These are phyloP conservation scores for Sebastes minor DNA, from an alignment of 2,797 vertebrate species.

Conservation along the genomic window DNA sequence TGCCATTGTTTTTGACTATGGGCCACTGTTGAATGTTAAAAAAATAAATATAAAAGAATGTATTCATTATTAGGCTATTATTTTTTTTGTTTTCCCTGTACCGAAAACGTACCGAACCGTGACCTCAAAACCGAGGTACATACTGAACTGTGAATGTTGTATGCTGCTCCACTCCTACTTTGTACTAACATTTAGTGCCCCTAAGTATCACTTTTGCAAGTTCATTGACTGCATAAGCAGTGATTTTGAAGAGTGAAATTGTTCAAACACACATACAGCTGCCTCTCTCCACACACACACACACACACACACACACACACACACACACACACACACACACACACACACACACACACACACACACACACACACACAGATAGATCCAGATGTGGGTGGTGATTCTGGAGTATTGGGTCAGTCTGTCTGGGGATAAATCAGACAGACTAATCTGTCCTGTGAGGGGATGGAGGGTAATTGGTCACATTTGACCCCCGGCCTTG, in stretches of 20 bases:
- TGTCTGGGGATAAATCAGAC: conserved; percentile 80
- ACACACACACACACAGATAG: not conserved
- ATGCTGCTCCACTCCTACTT: not conserved
- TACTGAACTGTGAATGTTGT: not conserved
- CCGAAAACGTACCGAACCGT: not conserved
- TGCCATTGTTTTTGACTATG: not conserved
- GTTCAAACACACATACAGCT: not conserved
- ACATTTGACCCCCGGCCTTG: conserved; percentile 79
- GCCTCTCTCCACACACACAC: not conserved
- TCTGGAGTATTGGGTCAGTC: conserved; percentile 69
- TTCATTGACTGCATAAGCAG: not conserved
- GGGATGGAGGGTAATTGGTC: conserved; percentile 82
- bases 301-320: not conserved
- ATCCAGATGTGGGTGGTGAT: conserved; percentile 68
- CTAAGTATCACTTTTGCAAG: not conserved
- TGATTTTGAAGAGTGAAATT: conserved; percentile 13
- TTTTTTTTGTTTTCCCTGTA: not conserved
- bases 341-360: not conserved
- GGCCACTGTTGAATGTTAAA: no score
- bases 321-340: not conserved
- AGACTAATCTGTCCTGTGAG: conserved; percentile 77
- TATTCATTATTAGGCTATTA: not conserved
- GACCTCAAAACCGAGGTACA: not conserved
- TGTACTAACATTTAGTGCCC: not conserved
- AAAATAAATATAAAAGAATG: no score